A percentile compares a stretch with the other conserved stretches of the same genome.
Evolutionary conservation across 2,797 vertebrate species (phyloP).

Genomic region (Eidolon dupreanum): DNA sequence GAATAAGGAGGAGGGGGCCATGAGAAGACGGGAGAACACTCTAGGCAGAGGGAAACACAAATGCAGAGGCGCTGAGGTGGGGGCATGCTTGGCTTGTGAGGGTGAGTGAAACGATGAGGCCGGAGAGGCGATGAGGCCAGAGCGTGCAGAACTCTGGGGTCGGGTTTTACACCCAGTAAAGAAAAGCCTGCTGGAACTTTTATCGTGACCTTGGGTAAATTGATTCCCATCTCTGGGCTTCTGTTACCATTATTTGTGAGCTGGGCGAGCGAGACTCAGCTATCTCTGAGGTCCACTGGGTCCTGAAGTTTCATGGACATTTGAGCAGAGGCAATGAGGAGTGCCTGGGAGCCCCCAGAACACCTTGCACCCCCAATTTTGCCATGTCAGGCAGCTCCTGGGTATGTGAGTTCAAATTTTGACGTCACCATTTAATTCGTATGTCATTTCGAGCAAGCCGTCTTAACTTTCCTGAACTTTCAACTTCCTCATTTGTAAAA

Average conservation of each 20-base stretch:
- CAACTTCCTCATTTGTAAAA: conserved; percentile 6
- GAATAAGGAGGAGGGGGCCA: background rate
- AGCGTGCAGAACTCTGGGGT: accelerated
- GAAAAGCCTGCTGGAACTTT: background rate
- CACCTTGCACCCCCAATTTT: background rate
- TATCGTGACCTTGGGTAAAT: background rate
- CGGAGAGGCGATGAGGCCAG: background rate
- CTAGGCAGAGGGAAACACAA: background rate
- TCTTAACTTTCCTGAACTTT: background rate
- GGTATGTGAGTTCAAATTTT: background rate
- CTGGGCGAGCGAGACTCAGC: background rate
- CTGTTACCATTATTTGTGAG: background rate
- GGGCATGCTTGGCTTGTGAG: background rate
- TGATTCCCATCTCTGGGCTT: background rate
- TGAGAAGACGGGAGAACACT: background rate
- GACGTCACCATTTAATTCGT: background rate
- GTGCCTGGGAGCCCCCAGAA: background rate
- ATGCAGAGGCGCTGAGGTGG: background rate
- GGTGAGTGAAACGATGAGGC: background rate
- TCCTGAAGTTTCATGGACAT: background rate
- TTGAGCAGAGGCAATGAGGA: background rate
- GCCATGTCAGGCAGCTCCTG: background rate
- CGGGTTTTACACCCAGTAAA: background rate
- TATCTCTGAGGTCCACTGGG: background rate
- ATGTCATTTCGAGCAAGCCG: background rate